Percentiles rank a stretch among this genome's conserved stretches.
phyloP scores from a whole-genome alignment of 2,888 invertebrate species.

The Dromius quadrimaculatus region DNA sequence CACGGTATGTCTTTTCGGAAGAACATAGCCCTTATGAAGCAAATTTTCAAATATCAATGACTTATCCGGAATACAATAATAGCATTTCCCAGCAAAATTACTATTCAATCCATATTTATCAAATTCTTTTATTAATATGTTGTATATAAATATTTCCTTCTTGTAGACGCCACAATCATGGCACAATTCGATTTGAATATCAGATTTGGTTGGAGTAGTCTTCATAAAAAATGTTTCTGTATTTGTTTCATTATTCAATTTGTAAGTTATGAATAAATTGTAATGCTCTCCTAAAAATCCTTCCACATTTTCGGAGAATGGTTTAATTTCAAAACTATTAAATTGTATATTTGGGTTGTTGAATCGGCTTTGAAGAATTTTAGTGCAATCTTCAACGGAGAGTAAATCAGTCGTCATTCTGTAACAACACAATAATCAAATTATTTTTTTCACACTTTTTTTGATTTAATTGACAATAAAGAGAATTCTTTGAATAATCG shows the following conservation, averaged over 20 bases:
- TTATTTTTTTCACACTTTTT: no score
- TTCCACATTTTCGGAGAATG: constrained; percentile 55
- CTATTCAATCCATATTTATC: constrained; percentile 55
- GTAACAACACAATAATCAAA: no score
- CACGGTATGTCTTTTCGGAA: constrained; percentile 59
- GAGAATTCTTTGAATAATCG: no score
- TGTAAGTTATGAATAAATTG: constrained; percentile 52
- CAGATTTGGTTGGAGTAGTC: constrained; percentile 16
- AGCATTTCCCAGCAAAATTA: constrained; percentile 59
- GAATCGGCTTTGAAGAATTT: constrained; percentile 36
- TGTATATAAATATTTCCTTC: constrained; percentile 61
- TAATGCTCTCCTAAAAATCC: constrained; percentile 57
- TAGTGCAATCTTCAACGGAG: constrained; percentile 4
- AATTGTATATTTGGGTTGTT: constrained; percentile 25
- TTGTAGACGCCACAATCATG: constrained; percentile 54
- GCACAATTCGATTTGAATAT: constrained; percentile 7
- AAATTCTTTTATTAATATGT: constrained; percentile 56
- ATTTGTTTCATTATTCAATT: not conserved
- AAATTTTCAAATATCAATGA: constrained; percentile 60
- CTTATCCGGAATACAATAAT: constrained; percentile 58
- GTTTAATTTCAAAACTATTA: constrained; percentile 49
- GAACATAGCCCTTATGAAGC: constrained; percentile 54
- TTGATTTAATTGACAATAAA: no score
- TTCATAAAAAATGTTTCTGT: constrained; percentile 36
- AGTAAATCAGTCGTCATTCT: not conserved